A percentile compares a stretch with the other conserved stretches of the same genome.
These are phyloP conservation scores for Chloroceryle amazona DNA, from an alignment of 2,797 vertebrate genomes.

Conservation along the genomic window DNA sequence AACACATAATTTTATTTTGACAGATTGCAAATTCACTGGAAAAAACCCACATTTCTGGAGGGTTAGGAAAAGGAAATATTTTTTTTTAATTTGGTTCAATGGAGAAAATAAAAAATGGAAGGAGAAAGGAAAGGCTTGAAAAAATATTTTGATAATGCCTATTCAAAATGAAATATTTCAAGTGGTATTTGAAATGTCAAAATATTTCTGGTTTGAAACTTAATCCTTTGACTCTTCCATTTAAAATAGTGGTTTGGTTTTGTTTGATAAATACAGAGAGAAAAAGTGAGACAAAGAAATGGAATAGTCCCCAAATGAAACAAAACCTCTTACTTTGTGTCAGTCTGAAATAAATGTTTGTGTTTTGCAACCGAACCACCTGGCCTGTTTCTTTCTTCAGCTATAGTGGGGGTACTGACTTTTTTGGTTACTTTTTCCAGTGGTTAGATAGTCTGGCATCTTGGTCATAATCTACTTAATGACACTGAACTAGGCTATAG, in stretches of 20 bases:
- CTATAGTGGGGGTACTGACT: not conserved
- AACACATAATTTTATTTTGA: not conserved
- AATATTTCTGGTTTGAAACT: not conserved
- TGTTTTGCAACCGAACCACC: not conserved
- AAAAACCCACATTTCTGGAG: not conserved
- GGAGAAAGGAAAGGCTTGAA: not conserved
- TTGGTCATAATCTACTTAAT: constrained; percentile 17
- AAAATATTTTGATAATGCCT: not conserved
- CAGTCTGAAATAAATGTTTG: not conserved
- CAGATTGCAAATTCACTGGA: not conserved
- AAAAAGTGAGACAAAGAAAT: not conserved
- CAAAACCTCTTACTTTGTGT: not conserved
- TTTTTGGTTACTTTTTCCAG: not conserved
- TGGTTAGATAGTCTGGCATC: not conserved
- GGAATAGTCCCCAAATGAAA: not conserved
- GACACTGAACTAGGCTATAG: not conserved
- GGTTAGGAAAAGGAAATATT: not conserved
- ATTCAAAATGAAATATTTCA: not conserved
- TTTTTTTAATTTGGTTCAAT: not conserved
- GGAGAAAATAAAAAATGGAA: not conserved
- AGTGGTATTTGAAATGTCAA: not conserved
- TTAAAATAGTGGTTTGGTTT: not conserved
- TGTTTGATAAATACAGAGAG: not conserved
- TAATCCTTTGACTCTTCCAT: not conserved
- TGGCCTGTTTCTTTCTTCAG: not conserved